A percentile compares a stretch with the other conserved stretches of the same genome.
These are phyloP conservation scores for Drosophila setifemur DNA, from an alignment of 1,140 invertebrate species.

Conservation along the genomic window DNA sequence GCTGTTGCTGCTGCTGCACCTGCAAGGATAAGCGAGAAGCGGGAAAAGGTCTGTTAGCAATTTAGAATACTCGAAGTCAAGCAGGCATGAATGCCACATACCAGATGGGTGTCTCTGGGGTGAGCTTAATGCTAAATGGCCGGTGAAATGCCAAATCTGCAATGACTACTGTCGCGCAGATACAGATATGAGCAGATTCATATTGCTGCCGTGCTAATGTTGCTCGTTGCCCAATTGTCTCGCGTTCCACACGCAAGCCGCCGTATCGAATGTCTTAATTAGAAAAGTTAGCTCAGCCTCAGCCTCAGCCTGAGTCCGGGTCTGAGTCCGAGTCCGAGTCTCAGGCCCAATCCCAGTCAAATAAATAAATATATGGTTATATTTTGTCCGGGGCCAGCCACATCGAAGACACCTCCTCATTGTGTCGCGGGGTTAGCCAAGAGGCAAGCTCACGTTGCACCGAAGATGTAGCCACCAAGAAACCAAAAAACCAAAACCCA, in stretches of 20 bases:
- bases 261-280: conserved; percentile 81
- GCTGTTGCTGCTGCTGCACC: conserved; percentile 52
- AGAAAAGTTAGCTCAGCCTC: conserved; percentile 54
- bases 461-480: conserved; percentile 32
- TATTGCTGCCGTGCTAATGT: conserved; percentile 32
- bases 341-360: conserved; percentile 22
- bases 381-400: background rate
- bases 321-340: background rate
- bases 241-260: conserved; percentile 73
- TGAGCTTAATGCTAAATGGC: conserved; percentile 50
- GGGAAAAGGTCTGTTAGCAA: conserved; percentile 5
- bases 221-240: conserved; percentile 63
- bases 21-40: conserved; percentile 28
- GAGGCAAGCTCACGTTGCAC: conserved; percentile 44
- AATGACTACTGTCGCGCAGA: conserved; percentile 12
- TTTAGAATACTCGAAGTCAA: conserved; percentile 15
- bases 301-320: conserved; percentile 1
- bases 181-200: conserved; percentile 43
- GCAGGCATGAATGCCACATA: conserved; percentile 54
- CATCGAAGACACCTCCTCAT: conserved; percentile 39
- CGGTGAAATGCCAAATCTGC: conserved; percentile 59
- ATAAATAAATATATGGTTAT: conserved; percentile 38
- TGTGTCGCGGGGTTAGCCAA: conserved; percentile 44
- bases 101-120: conserved; percentile 49
- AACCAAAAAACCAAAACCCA: background rate